Evolutionary conservation across 2,797 vertebrate species (phyloP).

Genomic region (Tiaroga cobitis): DNA sequence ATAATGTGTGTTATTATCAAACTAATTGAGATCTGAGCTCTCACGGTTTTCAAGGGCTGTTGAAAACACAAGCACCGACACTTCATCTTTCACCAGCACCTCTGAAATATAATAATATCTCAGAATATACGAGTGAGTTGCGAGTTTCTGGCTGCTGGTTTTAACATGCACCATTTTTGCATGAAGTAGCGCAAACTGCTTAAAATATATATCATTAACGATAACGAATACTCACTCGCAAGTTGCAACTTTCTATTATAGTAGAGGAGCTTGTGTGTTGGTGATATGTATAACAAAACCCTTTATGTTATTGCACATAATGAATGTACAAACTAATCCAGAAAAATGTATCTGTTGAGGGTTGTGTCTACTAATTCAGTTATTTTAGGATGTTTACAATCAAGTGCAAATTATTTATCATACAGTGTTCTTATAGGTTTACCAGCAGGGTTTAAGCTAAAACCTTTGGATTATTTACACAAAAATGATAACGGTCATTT

Average conservation of each 20-base stretch:
- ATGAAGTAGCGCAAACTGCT: not conserved
- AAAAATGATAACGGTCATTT: not conserved
- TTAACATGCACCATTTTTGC: constrained; percentile 21
- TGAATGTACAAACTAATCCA: constrained; percentile 9
- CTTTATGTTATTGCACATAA: constrained; percentile 22
- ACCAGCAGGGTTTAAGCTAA: constrained; percentile 5
- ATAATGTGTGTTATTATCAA: constrained; percentile 29
- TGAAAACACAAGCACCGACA: not conserved
- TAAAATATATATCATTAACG: not conserved
- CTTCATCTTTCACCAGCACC: not conserved
- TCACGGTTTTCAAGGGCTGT: constrained; percentile 5
- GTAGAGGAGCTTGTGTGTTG: not conserved
- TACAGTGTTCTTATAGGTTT: constrained; percentile 22
- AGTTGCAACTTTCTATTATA: not conserved
- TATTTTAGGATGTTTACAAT: constrained; percentile 10
- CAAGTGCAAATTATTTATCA: not conserved
- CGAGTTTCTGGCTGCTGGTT: constrained; percentile 1
- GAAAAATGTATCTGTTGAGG: not conserved
- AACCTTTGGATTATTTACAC: not conserved
- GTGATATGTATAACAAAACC: not conserved
- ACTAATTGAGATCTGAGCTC: constrained; percentile 18
- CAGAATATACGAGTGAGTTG: not conserved
- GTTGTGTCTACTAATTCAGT: constrained; percentile 2
- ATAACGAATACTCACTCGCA: not conserved
- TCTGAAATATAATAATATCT: not conserved